Evolutionary conservation across 2,888 invertebrate species (phyloP).

Genomic region (Dexiosoma caninum): DNA sequence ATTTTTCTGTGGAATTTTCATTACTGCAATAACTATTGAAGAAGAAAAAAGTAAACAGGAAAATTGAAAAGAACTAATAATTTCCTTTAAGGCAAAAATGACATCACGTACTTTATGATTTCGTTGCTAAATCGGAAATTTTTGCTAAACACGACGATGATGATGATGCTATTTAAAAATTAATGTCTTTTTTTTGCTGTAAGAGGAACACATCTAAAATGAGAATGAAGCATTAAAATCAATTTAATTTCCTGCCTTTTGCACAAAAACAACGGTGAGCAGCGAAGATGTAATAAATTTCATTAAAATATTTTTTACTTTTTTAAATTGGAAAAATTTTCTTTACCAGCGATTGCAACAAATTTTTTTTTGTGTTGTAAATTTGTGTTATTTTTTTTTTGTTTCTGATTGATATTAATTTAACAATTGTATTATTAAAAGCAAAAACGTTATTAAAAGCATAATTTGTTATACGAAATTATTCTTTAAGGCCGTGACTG

Average conservation of each 20-base stretch:
- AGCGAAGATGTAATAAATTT: background rate
- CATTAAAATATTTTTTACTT: background rate
- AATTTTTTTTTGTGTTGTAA: too few relatives aligned
- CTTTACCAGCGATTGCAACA: too few relatives aligned
- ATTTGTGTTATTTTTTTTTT: too few relatives aligned
- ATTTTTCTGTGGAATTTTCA: conserved; percentile 36
- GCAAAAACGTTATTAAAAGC: too few relatives aligned
- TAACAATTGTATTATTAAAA: too few relatives aligned
- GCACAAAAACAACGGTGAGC: background rate
- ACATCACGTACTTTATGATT: conserved; percentile 58
- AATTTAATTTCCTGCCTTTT: conserved; percentile 55
- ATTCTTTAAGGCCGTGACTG: too few relatives aligned
- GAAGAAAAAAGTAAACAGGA: background rate
- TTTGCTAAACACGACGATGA: conserved; percentile 7
- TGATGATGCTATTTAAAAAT: conserved; percentile 38
- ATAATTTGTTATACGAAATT: too few relatives aligned
- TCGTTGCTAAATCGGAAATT: conserved; percentile 10
- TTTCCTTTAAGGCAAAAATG: conserved; percentile 16
- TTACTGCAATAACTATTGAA: conserved; percentile 4
- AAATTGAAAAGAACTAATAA: conserved; percentile 17
- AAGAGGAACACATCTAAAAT: background rate
- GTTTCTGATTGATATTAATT: too few relatives aligned
- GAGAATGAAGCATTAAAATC: conserved; percentile 42
- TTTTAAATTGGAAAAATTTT: too few relatives aligned
- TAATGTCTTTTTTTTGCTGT: conserved; percentile 16